phyloP scores from a whole-genome alignment of 2,888 invertebrate species.

The Scrobipalpa costella region DNA sequence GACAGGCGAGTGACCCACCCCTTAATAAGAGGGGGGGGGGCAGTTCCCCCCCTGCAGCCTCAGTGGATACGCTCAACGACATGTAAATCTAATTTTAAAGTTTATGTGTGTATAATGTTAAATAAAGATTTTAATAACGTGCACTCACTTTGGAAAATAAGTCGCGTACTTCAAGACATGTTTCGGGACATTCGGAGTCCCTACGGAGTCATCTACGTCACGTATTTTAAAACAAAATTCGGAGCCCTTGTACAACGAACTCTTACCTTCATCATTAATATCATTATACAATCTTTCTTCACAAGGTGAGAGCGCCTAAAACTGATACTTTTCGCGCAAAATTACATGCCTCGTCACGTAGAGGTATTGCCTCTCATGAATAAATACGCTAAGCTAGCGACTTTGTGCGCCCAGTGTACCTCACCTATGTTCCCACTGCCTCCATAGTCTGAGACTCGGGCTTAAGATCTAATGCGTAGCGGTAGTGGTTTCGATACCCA shows the following conservation, averaged over 20 bases:
- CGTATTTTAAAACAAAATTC: background rate
- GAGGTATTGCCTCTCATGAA: conserved; percentile 23
- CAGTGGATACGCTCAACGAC: background rate
- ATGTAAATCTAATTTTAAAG: background rate
- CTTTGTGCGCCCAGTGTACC: background rate
- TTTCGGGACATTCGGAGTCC: no score
- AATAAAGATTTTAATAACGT: no score
- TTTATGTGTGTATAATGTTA: background rate
- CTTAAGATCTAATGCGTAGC: no score
- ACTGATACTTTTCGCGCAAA: conserved; percentile 10
- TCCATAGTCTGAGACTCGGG: no score
- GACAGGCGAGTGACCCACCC: background rate
- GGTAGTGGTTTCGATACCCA: no score
- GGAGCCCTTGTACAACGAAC: background rate
- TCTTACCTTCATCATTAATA: background rate
- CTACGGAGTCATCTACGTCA: background rate
- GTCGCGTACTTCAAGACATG: no score
- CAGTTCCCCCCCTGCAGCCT: background rate
- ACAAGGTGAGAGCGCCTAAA: background rate
- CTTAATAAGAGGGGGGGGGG: no score
- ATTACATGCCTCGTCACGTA: conserved; percentile 15
- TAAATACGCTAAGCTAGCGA: conserved; percentile 10
- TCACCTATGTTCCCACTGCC: background rate
- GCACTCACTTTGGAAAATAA: no score
- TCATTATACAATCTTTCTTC: conserved; percentile 4